A percentile compares a stretch with the other conserved stretches of the same genome.
phyloP scores from a whole-genome alignment of 2,113 vertebrate genomes.

The Ancistrus triradiatus region DNA sequence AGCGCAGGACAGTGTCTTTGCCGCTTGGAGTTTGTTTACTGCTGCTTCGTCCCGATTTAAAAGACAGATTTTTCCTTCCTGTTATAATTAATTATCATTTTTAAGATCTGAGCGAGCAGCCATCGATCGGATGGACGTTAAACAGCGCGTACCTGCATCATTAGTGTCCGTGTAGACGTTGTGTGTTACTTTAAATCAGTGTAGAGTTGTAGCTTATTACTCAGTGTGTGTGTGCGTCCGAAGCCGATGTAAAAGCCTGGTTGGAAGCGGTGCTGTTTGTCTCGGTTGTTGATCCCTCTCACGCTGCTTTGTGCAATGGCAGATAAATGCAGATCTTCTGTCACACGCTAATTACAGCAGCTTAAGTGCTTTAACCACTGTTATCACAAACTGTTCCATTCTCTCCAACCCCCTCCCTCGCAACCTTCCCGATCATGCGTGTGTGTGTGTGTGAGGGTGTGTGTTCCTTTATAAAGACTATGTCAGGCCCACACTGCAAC shows the following conservation, averaged over 20 bases:
- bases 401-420: conserved; percentile 35
- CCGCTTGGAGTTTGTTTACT: too few relatives aligned
- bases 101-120: too few relatives aligned
- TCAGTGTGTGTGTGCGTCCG: conserved; percentile 16
- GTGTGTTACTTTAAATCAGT: too few relatives aligned
- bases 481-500: conserved; percentile 29
- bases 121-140: too few relatives aligned
- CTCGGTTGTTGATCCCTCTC: conserved; percentile 53
- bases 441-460: conserved; percentile 43
- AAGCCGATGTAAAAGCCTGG: conserved; percentile 38
- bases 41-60: too few relatives aligned
- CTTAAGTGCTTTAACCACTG: conserved; percentile 75
- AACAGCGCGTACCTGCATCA: too few relatives aligned
- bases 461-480: conserved; percentile 52
- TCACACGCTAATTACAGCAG: conserved; percentile 74
- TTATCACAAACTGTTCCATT: conserved; percentile 66
- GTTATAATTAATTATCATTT: too few relatives aligned
- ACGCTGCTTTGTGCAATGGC: conserved; percentile 65
- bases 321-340: conserved; percentile 72
- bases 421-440: conserved; percentile 3
- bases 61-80: too few relatives aligned
- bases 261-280: conserved; percentile 45
- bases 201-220: conserved; percentile 27
- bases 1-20: too few relatives aligned
- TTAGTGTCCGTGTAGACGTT: too few relatives aligned